Conservation (phyloP, 2,888 invertebrate species). For the Craniophora ligustri region DNA sequence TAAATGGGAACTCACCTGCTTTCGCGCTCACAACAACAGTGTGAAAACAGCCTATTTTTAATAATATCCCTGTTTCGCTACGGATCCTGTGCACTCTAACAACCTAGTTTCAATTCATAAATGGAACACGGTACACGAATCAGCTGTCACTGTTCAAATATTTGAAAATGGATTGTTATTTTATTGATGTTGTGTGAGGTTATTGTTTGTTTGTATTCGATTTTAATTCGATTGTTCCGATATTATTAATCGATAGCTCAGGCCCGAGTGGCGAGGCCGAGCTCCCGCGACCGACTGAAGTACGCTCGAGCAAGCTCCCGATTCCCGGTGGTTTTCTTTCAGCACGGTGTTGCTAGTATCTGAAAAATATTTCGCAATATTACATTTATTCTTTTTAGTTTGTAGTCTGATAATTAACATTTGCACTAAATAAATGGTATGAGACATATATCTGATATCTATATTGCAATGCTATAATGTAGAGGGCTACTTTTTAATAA, state of each 20-base stretch:
- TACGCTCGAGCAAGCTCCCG: conserved; percentile 58
- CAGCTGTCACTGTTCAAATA: conserved; percentile 29
- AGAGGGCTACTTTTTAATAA: too few relatives aligned
- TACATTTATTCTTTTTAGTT: background rate
- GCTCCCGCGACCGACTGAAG: conserved; percentile 79
- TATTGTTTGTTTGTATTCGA: conserved; percentile 48
- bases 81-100: conserved; percentile 64
- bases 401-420: too few relatives aligned
- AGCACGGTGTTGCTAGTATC: conserved; percentile 67
- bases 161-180: conserved; percentile 30
- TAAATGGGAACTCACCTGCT: conserved; percentile 64
- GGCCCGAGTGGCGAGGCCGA: conserved; percentile 57
- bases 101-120: conserved; percentile 63
- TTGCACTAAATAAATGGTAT: too few relatives aligned
- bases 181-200: conserved; percentile 45
- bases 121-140: conserved; percentile 43
- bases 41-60: conserved; percentile 62
- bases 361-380: conserved; percentile 55
- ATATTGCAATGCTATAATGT: too few relatives aligned
- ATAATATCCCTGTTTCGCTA: conserved; percentile 64
- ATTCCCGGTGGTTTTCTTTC: conserved; percentile 71
- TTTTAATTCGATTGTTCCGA: conserved; percentile 59
- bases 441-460: too few relatives aligned
- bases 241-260: conserved; percentile 35
- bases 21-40: conserved; percentile 57